Base-by-base conservation (phyloP, 2,113 vertebrate genomes). In the Salminus brasiliensis region DNA sequence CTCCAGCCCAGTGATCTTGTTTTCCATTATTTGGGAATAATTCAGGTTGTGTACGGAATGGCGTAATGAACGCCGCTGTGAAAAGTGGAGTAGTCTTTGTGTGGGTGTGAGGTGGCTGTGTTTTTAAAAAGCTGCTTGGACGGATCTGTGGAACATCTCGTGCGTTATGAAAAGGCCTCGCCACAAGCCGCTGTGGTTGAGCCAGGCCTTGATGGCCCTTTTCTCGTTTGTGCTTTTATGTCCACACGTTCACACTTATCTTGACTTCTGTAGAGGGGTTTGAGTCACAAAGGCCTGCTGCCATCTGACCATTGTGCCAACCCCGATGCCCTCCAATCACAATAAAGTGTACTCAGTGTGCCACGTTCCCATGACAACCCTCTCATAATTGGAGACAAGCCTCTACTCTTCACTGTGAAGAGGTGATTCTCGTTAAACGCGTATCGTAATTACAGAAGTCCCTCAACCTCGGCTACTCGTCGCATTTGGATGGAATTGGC, bases 291-390 rank as follows among this genome's bases (percentile, higher is more conserved):
- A 71, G 49, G 60, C 49, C 74, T 66, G 66, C 25, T 68, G 53
- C 32, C 60, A 27, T 65, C 25, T 10, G 60, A 32, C 25, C 47
- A 12, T 79, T 83, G 59, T 72, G 36, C 43, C 71, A 13, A 32
- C 66, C 63, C 59, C 39, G 21, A 30, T 34, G 66, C 27, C 62
- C 15, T 67, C 68, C 78, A 76, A 85, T 85, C 81, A 78, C 80
- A 76, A 82, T 25, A 83, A 78, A 77, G 18, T 57, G 62, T 52
- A 72, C 70, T 84, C 83, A 75, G 84, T 71, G 76, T 70, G 66
- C 49, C 27, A 9, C 71, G 84, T 83, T 80, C 72, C 83, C 84
- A 81, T 86, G 72, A 76, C 78, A 83, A 78, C 81, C 75, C 62
- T 67, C 41, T 79, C 69, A 34, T 82, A 87, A 83, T 65, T 45